Base-by-base conservation (phyloP, 2,888 invertebrate species). In the Odontocerum albicorne region DNA sequence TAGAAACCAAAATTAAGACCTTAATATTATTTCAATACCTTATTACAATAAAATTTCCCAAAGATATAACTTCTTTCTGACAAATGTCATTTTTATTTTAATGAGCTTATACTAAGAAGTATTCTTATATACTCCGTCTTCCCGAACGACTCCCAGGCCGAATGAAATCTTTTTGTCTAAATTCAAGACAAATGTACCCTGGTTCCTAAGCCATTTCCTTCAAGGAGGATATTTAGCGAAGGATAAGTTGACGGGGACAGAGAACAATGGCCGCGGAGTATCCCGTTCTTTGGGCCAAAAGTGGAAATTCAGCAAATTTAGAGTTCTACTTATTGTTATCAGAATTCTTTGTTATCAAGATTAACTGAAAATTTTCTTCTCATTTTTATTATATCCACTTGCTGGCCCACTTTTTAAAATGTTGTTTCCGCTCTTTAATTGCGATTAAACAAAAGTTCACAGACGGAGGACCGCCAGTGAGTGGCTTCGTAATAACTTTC, bases 241-340 rank as follows among this genome's bases (percentile, higher is more conserved):
- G 44, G 53, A 54, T 57, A 53, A 57, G 47, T 52, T 52, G 57
- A 57, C 57, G 40, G 42, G 47, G 49, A 49, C 40, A 54, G 40
- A 40, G 52, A 38, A 53, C 52, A 36, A 47, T 46, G 42, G 39
- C 19, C 13, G 31, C 12, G 40, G 20, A 35, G 42, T 12, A 10
- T 4, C 13, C 21, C n/a, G 16, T 42, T n/a, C 16, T 12, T 27
- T 32, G 21, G 22, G 27, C 43, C 45, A 35, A 51, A 51, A 51
- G 49, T 52, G 56, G 42, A 51, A 50, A 47, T 52, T 46, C 27
- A 46, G 47, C 40, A 40, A 56, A 56, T 56, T 47, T 43, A 49
- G 35, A 47, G 40, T 15, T 32, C 27, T 21, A 36, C 50, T 31
- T 45, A 58, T 58, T 58, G 40, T 58, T 58, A 53, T 43, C 46